Evolutionary conservation across 2,888 invertebrate species (phyloP).

Genomic region (Brachycybe producta): DNA sequence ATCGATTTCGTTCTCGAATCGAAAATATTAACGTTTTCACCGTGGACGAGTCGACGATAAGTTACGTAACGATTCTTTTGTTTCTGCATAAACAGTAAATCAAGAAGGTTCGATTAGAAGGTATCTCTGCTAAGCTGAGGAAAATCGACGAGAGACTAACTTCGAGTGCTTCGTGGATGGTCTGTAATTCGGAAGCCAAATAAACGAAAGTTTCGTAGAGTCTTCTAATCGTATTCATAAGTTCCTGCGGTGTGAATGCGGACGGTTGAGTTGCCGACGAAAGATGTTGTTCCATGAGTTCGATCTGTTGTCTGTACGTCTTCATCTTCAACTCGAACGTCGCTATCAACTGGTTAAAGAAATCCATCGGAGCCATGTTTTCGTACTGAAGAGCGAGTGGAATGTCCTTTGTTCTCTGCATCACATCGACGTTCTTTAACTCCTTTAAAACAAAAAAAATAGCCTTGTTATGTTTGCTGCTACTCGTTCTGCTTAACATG

Average conservation of each 20-base stretch:
- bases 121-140: no score
- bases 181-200: conserved; percentile 71
- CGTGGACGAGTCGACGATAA: conserved; percentile 58
- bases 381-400: conserved; percentile 62
- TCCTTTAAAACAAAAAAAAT: conserved; percentile 29
- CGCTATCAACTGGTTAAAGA: conserved; percentile 53
- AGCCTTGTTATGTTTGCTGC: background rate
- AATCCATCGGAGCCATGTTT: conserved; percentile 55
- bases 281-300: conserved; percentile 57
- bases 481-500: background rate
- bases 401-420: conserved; percentile 62
- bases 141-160: no score
- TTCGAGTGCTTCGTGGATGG: conserved; percentile 58
- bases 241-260: conserved; percentile 53
- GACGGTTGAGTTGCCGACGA: conserved; percentile 50
- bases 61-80: conserved; percentile 77
- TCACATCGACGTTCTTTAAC: conserved; percentile 60
- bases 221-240: conserved; percentile 61
- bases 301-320: conserved; percentile 52
- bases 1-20: conserved; percentile 31
- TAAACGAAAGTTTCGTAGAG: conserved; percentile 77
- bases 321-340: conserved; percentile 58
- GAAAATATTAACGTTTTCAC: conserved; percentile 66
- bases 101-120: no score
- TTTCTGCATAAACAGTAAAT: conserved; percentile 9